Evolutionary conservation across 2,888 invertebrate species (phyloP).

Genomic region (Pristionchus mayeri): DNA sequence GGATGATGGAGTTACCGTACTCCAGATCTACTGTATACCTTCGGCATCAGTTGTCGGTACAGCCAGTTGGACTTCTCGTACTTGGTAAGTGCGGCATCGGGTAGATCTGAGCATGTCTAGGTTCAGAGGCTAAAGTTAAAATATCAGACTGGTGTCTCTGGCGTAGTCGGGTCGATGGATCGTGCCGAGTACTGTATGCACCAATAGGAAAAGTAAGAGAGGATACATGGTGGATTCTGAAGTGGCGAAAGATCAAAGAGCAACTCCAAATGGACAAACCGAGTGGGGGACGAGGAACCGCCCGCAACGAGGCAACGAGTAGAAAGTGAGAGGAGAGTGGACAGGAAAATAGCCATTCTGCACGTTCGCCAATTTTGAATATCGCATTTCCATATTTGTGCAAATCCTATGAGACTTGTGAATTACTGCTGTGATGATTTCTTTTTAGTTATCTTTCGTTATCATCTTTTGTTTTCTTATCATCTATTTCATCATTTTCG

Average conservation of each 20-base stretch:
- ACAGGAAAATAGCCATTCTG: background rate
- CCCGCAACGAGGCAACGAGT: background rate
- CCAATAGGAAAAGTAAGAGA: background rate
- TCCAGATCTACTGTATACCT: background rate
- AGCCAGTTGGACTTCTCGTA: conserved; percentile 34
- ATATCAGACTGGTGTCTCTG: background rate
- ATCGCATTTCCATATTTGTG: too few species aligned
- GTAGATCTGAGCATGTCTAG: background rate
- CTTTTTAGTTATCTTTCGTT: too few species aligned
- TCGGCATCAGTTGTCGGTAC: background rate
- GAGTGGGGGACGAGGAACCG: conserved; percentile 18
- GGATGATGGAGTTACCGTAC: background rate
- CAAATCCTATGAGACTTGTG: too few species aligned
- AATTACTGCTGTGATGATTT: too few species aligned
- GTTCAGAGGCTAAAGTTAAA: background rate
- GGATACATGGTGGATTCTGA: background rate
- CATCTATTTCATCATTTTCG: too few species aligned
- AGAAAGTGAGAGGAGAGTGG: background rate
- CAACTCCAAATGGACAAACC: background rate
- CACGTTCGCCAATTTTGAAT: too few species aligned
- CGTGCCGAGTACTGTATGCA: background rate
- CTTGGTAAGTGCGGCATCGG: background rate
- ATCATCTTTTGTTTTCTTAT: too few species aligned
- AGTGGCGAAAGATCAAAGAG: background rate
- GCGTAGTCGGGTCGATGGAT: conserved; percentile 13